phyloP scores from a whole-genome alignment of 30 jellyfish, hydroid and myxozoan species.

The Sanderia malayensis region DNA sequence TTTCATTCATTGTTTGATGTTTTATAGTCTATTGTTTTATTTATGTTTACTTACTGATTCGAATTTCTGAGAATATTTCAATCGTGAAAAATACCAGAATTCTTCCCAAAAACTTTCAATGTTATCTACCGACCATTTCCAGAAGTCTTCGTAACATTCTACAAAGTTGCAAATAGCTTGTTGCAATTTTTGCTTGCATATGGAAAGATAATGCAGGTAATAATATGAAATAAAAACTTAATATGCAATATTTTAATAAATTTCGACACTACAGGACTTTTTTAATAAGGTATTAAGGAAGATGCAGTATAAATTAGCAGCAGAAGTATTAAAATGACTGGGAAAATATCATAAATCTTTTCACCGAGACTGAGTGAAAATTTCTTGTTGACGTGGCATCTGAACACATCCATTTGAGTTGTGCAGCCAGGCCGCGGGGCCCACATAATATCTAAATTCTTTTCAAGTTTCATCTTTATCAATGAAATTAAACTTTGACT shows the following conservation, averaged over 20 bases:
- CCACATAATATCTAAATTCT: constrained; percentile 54
- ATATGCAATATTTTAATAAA: too few species aligned
- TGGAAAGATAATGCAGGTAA: too few species aligned
- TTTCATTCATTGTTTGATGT: too few species aligned
- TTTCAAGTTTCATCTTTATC: constrained; percentile 38
- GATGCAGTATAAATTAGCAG: too few species aligned
- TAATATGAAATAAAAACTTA: too few species aligned
- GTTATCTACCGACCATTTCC: constrained; percentile 97
- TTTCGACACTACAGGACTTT: too few species aligned
- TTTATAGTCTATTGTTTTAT: too few species aligned
- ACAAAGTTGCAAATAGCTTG: neutral
- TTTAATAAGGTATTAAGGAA: too few species aligned
- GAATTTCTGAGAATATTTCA: constrained; percentile 57
- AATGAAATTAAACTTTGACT: too few species aligned
- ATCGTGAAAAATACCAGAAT: constrained; percentile 74
- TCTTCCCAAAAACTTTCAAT: constrained; percentile 81
- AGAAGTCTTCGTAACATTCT: constrained; percentile 84
- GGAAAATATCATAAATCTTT: too few species aligned
- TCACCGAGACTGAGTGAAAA: constrained; percentile 44
- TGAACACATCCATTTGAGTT: constrained; percentile 65
- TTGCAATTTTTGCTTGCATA: too few species aligned
- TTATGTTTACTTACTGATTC: constrained; percentile 57
- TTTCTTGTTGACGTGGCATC: constrained; percentile 76
- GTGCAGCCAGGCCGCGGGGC: constrained; percentile 46
- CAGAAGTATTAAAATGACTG: too few species aligned